Conservation (phyloP, 2,113 vertebrate species). For the Salvelinus sp. region DNA sequence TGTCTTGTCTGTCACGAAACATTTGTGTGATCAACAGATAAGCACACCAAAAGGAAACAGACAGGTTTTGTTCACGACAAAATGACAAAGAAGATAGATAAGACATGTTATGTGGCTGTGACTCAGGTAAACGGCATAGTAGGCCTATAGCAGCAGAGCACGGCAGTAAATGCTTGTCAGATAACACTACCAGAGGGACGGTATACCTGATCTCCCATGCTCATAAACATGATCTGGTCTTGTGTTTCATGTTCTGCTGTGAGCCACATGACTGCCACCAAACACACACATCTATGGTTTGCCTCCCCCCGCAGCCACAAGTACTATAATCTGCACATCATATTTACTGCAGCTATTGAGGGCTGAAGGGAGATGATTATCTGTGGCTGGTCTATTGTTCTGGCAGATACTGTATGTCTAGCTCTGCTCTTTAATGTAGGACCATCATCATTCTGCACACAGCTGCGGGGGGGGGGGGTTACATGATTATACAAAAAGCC, state of each 20-base stretch:
- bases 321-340: slow-evolving; percentile 42
- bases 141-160: neutral
- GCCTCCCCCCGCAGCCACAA: no score
- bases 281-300: no score
- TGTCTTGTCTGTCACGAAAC: neutral
- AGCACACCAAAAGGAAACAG: slow-evolving; percentile 28
- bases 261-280: slow-evolving; percentile 10
- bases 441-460: slow-evolving; percentile 13
- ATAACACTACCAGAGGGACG: neutral
- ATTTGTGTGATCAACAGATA: neutral
- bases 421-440: slow-evolving; percentile 30
- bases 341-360: slow-evolving; percentile 31
- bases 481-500: neutral
- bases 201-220: neutral
- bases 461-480: slow-evolving; percentile 15
- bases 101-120: neutral
- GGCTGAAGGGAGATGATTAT: slow-evolving; percentile 32
- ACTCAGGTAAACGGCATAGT: neutral
- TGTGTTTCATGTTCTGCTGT: slow-evolving; percentile 20
- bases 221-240: slow-evolving; percentile 15
- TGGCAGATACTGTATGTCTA: slow-evolving; percentile 21
- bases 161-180: slow-evolving; percentile 5
- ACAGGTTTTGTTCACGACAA: slow-evolving; percentile 29
- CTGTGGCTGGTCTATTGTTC: slow-evolving; percentile 23
- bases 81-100: slow-evolving; percentile 5